These are phyloP conservation scores for Semibalanus balanoides DNA, from an alignment of 1,140 invertebrate species.

Conservation along the genomic window DNA sequence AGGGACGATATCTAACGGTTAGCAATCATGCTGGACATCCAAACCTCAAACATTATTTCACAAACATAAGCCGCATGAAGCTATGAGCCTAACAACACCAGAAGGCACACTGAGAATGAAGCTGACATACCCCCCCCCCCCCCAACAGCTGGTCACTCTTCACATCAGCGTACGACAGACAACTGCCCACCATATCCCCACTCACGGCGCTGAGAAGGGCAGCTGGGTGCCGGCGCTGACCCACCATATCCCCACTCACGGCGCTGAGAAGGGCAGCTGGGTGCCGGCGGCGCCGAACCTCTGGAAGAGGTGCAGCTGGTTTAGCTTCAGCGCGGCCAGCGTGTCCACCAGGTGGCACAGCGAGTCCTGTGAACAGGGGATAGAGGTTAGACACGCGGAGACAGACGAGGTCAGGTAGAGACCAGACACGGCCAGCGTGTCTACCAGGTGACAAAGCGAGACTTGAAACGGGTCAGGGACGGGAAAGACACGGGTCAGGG, in stretches of 20 bases:
- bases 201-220: slow-evolving; percentile 27
- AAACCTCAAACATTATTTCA: no score
- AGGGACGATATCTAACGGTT: no score
- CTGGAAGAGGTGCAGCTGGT: slow-evolving; percentile 42
- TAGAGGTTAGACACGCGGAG: no score
- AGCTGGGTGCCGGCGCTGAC: slow-evolving; percentile 36
- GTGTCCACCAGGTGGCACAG: slow-evolving; percentile 41
- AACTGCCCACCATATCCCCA: slow-evolving; percentile 37
- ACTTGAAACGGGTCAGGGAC: no score
- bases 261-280: slow-evolving; percentile 34
- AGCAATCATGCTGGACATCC: no score
- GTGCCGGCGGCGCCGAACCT: slow-evolving; percentile 34
- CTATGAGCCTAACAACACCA: no score
- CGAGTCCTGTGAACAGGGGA: slow-evolving; percentile 41
- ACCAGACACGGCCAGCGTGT: slow-evolving; percentile 9
- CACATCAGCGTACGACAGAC: slow-evolving; percentile 21
- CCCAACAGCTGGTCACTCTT: no score
- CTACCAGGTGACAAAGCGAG: no score
- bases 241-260: slow-evolving; percentile 34
- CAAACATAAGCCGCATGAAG: no score
- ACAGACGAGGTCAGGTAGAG: background rate
- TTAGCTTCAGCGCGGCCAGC: slow-evolving; percentile 45
- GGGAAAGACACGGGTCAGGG: no score
- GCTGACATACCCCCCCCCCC: no score
- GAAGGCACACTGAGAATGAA: no score